Evolutionary conservation across 1,140 invertebrate species (phyloP), one percentile per base, ranked within the genome.

Genomic region (Caenorhabditis remanei): DNA sequence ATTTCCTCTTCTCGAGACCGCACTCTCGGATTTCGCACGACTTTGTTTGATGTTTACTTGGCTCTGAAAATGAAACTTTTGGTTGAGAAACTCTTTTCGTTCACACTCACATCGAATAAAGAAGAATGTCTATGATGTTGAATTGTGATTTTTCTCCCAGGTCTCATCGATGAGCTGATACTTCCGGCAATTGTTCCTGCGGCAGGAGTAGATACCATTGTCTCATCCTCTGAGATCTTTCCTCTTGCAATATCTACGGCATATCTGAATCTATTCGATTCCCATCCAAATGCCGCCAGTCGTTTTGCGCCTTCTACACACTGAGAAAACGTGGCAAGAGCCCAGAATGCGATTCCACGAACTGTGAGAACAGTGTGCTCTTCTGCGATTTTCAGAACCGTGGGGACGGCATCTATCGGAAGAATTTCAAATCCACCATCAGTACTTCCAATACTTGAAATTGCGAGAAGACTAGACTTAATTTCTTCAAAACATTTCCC

Each of bases 271-370:
- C 84, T 21, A 84, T 89, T 89, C 0, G 65, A 85, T 67, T 89
- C 88, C 88, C 88, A 89, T 43, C 88, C 88, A 21, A 89, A 86
- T 9, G 50, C 19, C 11, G 83, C 88, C 53, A 89, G 55, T n/a
- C 58, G 32, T 40, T 65, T 58, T 4, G 88, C 88, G 14, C 88
- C 88, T 87, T 48, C 50, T 40, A 88, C 11, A 50, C 50, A 63
- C n/a, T 67, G 63, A 16, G 83, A 84, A 9, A 88, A 58, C 8
- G 89, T 85, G 43, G 71, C 71, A 16, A 89, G 65, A 24, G 88
- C 88, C 87, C 87, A 88, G 84, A 89, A 88, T 14, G 88, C 88
- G 24, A 84, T 61, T 85, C 88, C 88, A 21, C 87, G 61, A 43
- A 89, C 87, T 24, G 83, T 84, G 21, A 89, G 58, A 63, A 88